Percentiles rank a stretch among this genome's conserved stretches.
phyloP scores from a whole-genome alignment of 2,113 vertebrate species.

The Hemicordylus capensis region DNA sequence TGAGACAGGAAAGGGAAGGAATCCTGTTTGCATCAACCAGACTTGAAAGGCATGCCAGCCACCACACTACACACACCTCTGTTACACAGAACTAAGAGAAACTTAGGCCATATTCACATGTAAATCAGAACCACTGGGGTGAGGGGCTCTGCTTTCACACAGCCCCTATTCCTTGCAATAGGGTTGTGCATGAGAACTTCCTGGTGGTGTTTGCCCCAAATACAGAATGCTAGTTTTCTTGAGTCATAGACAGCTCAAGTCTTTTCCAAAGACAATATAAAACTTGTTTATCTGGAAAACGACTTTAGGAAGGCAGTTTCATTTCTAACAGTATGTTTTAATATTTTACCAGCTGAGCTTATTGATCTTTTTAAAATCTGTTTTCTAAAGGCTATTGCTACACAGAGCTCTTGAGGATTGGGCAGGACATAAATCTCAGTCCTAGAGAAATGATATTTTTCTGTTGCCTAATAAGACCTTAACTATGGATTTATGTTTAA shows the following conservation, averaged over 20 bases:
- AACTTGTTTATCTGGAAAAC: neutral
- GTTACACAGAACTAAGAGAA: too few relatives aligned
- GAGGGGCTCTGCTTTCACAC: neutral
- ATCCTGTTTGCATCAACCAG: too few relatives aligned
- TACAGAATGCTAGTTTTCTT: neutral
- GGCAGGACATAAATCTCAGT: constrained; percentile 3
- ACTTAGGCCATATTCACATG: too few relatives aligned
- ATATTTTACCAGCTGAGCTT: neutral
- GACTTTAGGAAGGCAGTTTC: neutral
- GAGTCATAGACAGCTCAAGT: too few relatives aligned
- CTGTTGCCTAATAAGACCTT: constrained; percentile 1
- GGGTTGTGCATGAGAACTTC: neutral
- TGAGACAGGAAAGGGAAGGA: too few relatives aligned
- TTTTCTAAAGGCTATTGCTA: neutral
- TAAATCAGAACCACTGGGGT: too few relatives aligned
- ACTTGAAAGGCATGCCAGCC: too few relatives aligned
- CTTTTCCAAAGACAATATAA: neutral
- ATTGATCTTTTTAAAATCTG: neutral
- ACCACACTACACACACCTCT: too few relatives aligned
- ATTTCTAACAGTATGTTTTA: neutral
- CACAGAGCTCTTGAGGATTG: neutral
- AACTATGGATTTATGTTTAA: neutral
- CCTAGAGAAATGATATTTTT: constrained; percentile 5
- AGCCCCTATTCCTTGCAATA: neutral
- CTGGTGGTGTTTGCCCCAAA: neutral